Base-by-base conservation (phyloP, 92 coral and sea anemone genomes). In the Diadumene lineata region DNA sequence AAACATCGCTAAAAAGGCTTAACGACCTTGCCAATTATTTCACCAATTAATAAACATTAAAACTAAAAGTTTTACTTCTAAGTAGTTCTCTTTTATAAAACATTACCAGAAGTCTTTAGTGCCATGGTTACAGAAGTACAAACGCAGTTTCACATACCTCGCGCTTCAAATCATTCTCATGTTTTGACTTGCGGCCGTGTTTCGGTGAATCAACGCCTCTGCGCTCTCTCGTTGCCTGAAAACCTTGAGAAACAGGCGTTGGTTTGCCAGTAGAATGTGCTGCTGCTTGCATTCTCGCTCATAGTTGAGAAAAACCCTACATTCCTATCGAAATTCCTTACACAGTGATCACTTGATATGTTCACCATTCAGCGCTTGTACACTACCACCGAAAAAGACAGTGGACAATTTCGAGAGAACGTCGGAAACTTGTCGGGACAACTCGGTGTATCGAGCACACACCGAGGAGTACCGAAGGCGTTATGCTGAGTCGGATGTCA, bases 91-190 rank as follows among this genome's bases (percentile, higher is more conserved):
- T 32, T n/a, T 26, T 27, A 56, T 38, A 27, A 56, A 56, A 56
- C 66, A 31, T 62, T 38, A 72, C 53, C 60, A 56, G 60, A 56
- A 25, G n/a, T n/a, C 65, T 9, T 0, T 22, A 76, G 43, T 66
- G 68, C 72, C 82, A 78, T 78, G 82, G 72, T 57, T 58, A 78
- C 82, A 30, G 15, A 21, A 16, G 23, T 19, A 28, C 25, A 43
- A n/a, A 51, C 72, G 70, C 22, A 43, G 22, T 4, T 25, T 11
- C n/a, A 55, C 75, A 55, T 78, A 78, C 82, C 82, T 78, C 82
- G 31, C 82, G 53, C 27, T 60, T 50, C 22, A 69, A 23, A 31
- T 62, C 75, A 69, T 78, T 69, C 69, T 76, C 81, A 13, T 65
- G 72, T 66, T 69, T 78, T 7, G 68, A 56, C 58, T 78, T 78